Conservation (phyloP, 64 coral and sea anemone species). For the Porites lutea region DNA sequence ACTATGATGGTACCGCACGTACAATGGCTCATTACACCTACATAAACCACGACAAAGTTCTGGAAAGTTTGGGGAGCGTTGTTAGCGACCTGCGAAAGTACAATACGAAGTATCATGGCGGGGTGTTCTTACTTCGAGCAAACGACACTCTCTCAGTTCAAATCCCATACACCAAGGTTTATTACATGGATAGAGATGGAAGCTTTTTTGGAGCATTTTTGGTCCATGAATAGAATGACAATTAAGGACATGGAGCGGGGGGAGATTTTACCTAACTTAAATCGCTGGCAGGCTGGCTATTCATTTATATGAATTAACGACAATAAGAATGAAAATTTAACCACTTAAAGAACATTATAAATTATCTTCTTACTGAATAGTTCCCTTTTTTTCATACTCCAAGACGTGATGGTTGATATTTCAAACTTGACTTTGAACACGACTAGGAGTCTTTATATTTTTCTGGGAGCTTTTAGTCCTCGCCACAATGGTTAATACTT, state of each 20-base stretch:
- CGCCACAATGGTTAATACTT: no score
- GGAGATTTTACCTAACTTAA: no score
- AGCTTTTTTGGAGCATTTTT: slow-evolving; percentile 74
- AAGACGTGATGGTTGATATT: no score
- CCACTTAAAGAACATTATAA: not conserved
- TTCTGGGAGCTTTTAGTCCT: no score
- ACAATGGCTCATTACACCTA: slow-evolving; percentile 74
- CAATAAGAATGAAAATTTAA: not conserved
- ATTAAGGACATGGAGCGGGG: no score
- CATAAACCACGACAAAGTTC: slow-evolving; percentile 62
- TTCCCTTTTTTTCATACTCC: no score
- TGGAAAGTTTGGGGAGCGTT: slow-evolving; percentile 76
- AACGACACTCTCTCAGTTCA: slow-evolving; percentile 72
- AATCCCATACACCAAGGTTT: slow-evolving; percentile 42
- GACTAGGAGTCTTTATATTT: no score
- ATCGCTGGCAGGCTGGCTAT: no score
- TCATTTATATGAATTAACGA: no score
- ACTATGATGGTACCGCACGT: slow-evolving; percentile 39
- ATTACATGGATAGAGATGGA: slow-evolving; percentile 30
- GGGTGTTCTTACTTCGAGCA: slow-evolving; percentile 59
- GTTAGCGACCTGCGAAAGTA: not conserved
- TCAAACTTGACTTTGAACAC: no score
- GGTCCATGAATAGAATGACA: not conserved
- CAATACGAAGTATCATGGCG: slow-evolving; percentile 84
- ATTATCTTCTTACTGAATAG: no score